Evolutionary conservation across 2,888 invertebrate species (phyloP).

Genomic region (Acleris literana): DNA sequence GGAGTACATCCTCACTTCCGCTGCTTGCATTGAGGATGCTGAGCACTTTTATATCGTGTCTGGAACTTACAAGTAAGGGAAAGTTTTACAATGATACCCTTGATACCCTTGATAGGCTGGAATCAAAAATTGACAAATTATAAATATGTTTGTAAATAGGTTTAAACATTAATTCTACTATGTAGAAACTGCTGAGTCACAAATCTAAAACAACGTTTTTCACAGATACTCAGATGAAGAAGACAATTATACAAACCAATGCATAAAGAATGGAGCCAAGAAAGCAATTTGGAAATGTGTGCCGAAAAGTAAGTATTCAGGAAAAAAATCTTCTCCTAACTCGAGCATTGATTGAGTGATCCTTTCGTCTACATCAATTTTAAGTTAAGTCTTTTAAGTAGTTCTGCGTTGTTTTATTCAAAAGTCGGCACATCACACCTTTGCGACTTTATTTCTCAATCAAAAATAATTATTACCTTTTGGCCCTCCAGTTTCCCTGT

Average conservation of each 20-base stretch:
- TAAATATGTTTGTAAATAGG: not conserved
- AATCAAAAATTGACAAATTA: no score
- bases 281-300: slow-evolving; percentile 77
- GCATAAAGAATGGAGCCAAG: slow-evolving; percentile 73
- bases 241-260: slow-evolving; percentile 64
- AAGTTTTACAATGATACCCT: not conserved
- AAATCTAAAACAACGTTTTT: slow-evolving; percentile 13
- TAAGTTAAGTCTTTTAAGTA: no score
- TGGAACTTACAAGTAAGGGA: slow-evolving; percentile 66
- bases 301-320: slow-evolving; percentile 67
- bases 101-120: no score
- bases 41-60: slow-evolving; percentile 72
- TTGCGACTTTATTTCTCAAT: no score
- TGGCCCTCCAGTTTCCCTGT: no score
- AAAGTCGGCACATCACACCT: no score
- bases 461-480: no score
- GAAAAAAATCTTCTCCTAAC: not conserved
- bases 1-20: slow-evolving; percentile 71
- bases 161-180: no score
- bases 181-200: no score
- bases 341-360: no score
- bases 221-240: slow-evolving; percentile 67
- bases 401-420: no score
- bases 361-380: no score
- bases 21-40: slow-evolving; percentile 72